Percentiles rank a stretch among this genome's conserved stretches.
phyloP scores from a whole-genome alignment of 1,140 invertebrate genomes.

The Portunus trituberculatus region DNA sequence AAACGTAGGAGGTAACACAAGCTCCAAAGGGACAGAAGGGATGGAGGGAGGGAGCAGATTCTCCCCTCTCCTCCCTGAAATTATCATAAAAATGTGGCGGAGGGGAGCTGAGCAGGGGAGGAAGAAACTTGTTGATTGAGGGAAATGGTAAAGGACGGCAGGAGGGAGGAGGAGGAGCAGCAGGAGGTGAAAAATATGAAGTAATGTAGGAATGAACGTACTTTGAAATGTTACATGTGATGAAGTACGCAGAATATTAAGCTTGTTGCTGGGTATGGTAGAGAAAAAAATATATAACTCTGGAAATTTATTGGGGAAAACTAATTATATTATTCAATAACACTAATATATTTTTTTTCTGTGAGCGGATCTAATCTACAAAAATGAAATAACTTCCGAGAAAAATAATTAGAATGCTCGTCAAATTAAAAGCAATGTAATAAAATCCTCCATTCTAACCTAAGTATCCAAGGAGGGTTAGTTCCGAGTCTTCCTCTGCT shows the following conservation, averaged over 20 bases:
- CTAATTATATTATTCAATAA: neutral
- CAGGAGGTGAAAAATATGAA: neutral
- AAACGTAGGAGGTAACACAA: conserved; percentile 13
- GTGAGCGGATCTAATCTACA: too few relatives aligned
- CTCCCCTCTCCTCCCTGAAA: neutral
- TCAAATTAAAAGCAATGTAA: too few relatives aligned
- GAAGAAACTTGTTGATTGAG: neutral
- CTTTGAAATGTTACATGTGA: neutral
- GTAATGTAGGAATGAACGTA: neutral
- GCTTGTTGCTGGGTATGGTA: neutral
- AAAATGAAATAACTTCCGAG: too few relatives aligned
- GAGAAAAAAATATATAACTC: neutral
- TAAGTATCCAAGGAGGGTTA: too few relatives aligned
- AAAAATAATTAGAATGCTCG: too few relatives aligned
- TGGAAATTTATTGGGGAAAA: neutral
- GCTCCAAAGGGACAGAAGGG: neutral
- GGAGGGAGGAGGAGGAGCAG: neutral
- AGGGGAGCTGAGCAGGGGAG: neutral
- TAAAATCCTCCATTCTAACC: too few relatives aligned
- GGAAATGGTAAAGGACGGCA: neutral
- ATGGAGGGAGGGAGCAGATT: neutral
- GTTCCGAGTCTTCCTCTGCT: too few relatives aligned
- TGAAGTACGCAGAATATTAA: too few relatives aligned
- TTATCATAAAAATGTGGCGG: conserved; percentile 22
- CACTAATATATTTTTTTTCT: neutral